A percentile compares a stretch with the other conserved stretches of the same genome.
Conservation (phyloP, 2,113 vertebrate genomes). For the Rutilus rutilus region DNA sequence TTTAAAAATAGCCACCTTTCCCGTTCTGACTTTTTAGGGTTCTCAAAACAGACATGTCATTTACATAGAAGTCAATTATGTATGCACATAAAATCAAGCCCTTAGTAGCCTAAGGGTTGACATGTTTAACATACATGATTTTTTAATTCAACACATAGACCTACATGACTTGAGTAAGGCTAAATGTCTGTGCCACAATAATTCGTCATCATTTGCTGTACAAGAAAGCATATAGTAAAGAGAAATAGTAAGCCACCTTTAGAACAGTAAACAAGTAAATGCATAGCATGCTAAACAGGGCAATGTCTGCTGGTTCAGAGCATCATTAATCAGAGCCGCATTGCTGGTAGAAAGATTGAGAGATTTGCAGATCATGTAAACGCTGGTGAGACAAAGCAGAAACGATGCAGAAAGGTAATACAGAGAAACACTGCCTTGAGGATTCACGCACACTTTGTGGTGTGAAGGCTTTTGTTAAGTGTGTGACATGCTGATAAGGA, state of each 20-base stretch:
- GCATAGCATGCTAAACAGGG: conserved; percentile 44
- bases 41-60: conserved; percentile 58
- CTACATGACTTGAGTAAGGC: background rate
- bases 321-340: conserved; percentile 49
- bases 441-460: conserved; percentile 49
- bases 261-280: conserved; percentile 31
- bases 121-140: background rate
- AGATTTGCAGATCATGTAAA: conserved; percentile 48
- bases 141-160: background rate
- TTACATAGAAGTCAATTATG: conserved; percentile 60
- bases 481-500: conserved; percentile 58
- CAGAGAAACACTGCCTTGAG: conserved; percentile 22
- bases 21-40: conserved; percentile 47
- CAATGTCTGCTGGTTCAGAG: conserved; percentile 47
- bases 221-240: background rate
- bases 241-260: conserved; percentile 39
- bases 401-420: conserved; percentile 43
- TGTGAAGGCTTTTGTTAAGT: conserved; percentile 59
- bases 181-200: background rate
- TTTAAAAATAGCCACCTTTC: background rate
- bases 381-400: conserved; percentile 45
- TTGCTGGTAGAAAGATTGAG: conserved; percentile 44
- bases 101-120: conserved; percentile 4
- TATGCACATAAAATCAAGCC: conserved; percentile 55
- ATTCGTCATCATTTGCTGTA: background rate